phyloP scores from a whole-genome alignment of 2,888 invertebrate genomes.

The Acrocera orbiculus region DNA sequence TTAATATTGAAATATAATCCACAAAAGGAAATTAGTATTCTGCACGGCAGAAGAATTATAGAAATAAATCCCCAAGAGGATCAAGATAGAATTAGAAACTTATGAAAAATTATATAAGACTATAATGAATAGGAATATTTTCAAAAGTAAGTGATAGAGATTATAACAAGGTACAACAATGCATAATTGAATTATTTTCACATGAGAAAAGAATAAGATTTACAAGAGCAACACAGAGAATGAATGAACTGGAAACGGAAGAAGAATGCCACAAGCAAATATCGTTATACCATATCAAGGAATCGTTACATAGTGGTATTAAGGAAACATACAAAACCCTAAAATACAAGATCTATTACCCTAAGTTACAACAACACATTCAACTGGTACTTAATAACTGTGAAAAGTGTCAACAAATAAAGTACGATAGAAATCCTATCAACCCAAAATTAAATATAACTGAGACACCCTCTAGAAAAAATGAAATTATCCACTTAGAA shows the following conservation, averaged over 20 bases:
- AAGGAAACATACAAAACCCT: constrained; percentile 9
- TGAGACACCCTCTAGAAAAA: not conserved
- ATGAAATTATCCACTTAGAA: not conserved
- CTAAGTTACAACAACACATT: constrained; percentile 9
- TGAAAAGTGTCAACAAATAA: not conserved
- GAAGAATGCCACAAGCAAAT: constrained; percentile 9
- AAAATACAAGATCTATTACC: constrained; percentile 10
- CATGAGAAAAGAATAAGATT: constrained; percentile 4
- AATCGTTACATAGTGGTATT: constrained; percentile 11
- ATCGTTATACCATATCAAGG: constrained; percentile 10
- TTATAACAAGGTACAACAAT: constrained; percentile 8
- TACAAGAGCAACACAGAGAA: constrained; percentile 4
- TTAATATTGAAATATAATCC: constrained; percentile 11
- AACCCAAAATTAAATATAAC: constrained; percentile 1
- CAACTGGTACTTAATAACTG: constrained; percentile 10
- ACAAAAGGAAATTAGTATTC: constrained; percentile 2
- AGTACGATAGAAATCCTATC: constrained; percentile 1
- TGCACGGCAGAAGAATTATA: constrained; percentile 9
- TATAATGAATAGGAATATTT: constrained; percentile 7
- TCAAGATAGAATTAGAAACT: constrained; percentile 8
- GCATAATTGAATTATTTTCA: constrained; percentile 8
- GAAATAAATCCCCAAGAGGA: constrained; percentile 7
- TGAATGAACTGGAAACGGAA: constrained; percentile 7
- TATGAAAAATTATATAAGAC: constrained; percentile 7
- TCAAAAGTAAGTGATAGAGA: constrained; percentile 6